phyloP scores from a whole-genome alignment of 1,140 invertebrate species.

The Euschistus heros region DNA sequence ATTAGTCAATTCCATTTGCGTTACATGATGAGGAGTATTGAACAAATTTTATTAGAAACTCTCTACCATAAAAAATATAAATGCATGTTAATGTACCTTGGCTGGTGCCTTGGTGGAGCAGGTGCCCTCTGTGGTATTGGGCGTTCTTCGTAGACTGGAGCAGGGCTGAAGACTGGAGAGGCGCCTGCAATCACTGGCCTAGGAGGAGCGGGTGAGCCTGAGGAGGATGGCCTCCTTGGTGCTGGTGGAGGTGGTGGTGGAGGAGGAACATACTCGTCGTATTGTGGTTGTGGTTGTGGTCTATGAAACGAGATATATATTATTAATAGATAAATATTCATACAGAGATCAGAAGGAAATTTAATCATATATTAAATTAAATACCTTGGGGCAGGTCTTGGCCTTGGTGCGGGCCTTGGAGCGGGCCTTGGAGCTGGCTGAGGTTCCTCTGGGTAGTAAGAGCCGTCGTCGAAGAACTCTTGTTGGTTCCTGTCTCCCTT shows the following conservation, averaged over 20 bases:
- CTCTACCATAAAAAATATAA: too few relatives aligned
- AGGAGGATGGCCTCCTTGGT: conserved; percentile 20
- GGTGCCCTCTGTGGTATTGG: conserved; percentile 1
- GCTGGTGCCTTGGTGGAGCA: conserved; percentile 15
- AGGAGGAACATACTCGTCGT: background rate
- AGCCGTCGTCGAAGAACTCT: conserved; percentile 24
- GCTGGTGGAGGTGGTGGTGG: background rate
- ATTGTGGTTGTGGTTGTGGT: conserved; percentile 19
- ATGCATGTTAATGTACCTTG: background rate
- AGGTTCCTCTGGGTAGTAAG: conserved; percentile 34
- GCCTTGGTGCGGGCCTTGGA: conserved; percentile 32
- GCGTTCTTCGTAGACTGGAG: conserved; percentile 26
- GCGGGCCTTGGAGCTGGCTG: conserved; percentile 22
- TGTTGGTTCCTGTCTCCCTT: background rate
- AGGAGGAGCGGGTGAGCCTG: background rate
- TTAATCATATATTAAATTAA: too few relatives aligned
- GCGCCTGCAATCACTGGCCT: conserved; percentile 16
- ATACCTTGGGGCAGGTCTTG: conserved; percentile 30
- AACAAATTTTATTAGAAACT: too few relatives aligned
- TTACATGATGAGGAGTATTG: too few relatives aligned
- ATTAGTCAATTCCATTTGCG: too few relatives aligned
- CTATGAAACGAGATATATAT: background rate
- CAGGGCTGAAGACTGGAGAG: conserved; percentile 19
- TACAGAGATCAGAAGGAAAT: too few relatives aligned
- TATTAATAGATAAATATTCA: too few relatives aligned